Percentiles rank a stretch among this genome's conserved stretches.
Conservation (phyloP, 2,113 vertebrate species). For the Microcebus murinus region DNA sequence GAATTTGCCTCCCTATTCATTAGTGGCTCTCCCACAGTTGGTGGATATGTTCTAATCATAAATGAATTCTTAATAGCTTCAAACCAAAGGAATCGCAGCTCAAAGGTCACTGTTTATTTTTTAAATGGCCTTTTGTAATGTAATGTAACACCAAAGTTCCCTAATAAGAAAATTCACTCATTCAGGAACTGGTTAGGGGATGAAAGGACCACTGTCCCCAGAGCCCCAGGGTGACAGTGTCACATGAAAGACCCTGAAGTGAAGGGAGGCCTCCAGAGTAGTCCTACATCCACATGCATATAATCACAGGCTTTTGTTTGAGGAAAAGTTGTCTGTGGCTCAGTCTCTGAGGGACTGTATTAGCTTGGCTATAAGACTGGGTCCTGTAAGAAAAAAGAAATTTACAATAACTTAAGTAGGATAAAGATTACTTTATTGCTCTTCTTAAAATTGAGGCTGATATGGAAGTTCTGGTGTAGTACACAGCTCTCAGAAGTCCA, state of each 20-base stretch:
- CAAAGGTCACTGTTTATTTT: slow-evolving; percentile 76
- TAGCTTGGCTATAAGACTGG: background rate
- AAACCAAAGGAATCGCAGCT: slow-evolving; percentile 47
- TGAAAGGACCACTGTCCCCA: slow-evolving; percentile 39
- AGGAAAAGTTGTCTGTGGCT: background rate
- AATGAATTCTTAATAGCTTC: slow-evolving; percentile 72
- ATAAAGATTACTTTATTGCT: background rate
- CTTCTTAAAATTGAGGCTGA: background rate
- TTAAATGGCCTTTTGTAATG: slow-evolving; percentile 54
- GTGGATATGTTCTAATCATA: slow-evolving; percentile 17
- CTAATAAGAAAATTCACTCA: slow-evolving; percentile 40
- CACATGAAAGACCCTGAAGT: slow-evolving; percentile 21
- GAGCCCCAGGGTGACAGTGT: slow-evolving; percentile 26
- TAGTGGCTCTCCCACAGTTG: slow-evolving; percentile 57
- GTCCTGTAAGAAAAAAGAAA: background rate
- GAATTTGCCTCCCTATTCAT: slow-evolving; percentile 60
- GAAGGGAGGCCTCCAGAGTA: background rate
- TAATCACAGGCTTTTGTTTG: slow-evolving; percentile 19
- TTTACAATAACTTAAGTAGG: background rate
- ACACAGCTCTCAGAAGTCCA: background rate
- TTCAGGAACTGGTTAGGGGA: slow-evolving; percentile 46
- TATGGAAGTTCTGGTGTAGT: background rate
- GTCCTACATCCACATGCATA: background rate
- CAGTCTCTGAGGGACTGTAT: background rate
- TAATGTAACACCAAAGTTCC: slow-evolving; percentile 60